These are phyloP conservation scores for Trachelus troglodyta DNA, from an alignment of 2,888 invertebrate genomes.

Conservation along the genomic window DNA sequence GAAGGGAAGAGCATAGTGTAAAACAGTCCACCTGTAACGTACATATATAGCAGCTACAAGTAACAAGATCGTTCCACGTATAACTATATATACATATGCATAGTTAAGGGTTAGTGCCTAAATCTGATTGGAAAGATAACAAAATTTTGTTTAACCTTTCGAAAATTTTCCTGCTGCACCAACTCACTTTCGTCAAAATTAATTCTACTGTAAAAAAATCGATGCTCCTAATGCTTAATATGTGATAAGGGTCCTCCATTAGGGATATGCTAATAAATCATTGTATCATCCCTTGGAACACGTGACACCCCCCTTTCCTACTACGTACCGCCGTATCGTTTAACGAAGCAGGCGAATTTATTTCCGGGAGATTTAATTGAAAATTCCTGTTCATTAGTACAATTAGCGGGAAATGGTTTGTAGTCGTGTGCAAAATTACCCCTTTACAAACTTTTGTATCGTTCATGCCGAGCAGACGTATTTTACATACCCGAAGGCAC, in stretches of 20 bases:
- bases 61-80: background rate
- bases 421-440: background rate
- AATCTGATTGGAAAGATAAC: slow-evolving; percentile 20
- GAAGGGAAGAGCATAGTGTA: background rate
- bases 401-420: slow-evolving; percentile 35
- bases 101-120: background rate
- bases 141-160: slow-evolving; percentile 6
- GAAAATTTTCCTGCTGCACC: slow-evolving; percentile 13
- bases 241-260: background rate
- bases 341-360: background rate
- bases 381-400: slow-evolving; percentile 55
- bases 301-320: background rate
- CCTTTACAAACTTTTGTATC: slow-evolving; percentile 29
- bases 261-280: background rate
- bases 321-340: background rate
- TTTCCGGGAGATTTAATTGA: slow-evolving; percentile 33
- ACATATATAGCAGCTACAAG: background rate
- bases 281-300: background rate
- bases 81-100: background rate
- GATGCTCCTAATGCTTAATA: background rate
- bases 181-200: no score
- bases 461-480: slow-evolving; percentile 49
- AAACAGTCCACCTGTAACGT: background rate
- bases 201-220: background rate
- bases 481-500: slow-evolving; percentile 39